phyloP scores from a whole-genome alignment of 64 coral and sea anemone species.

The Porites australiensis region DNA sequence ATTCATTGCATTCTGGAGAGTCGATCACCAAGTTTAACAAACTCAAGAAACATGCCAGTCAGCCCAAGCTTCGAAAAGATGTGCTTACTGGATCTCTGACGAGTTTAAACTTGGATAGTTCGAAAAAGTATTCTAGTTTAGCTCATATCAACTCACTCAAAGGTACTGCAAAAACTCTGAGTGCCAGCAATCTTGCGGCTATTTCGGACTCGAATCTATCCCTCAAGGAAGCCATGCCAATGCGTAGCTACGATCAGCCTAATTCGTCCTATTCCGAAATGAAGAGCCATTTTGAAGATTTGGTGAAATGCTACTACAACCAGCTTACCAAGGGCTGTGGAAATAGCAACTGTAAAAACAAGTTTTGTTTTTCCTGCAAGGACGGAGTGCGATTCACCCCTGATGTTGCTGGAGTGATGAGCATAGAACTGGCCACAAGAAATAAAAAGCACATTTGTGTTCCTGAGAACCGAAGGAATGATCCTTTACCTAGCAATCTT shows the following conservation, averaged over 20 bases:
- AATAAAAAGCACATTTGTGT: conserved; percentile 89
- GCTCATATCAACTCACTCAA: conserved; percentile 79
- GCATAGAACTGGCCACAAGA: conserved; percentile 91
- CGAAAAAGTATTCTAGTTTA: conserved; percentile 78
- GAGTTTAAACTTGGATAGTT: conserved; percentile 63
- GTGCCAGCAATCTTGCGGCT: conserved; percentile 99
- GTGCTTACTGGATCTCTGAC: conserved; percentile 63
- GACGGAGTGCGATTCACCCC: conserved; percentile 59
- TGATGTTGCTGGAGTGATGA: conserved; percentile 87
- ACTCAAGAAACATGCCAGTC: conserved; percentile 79
- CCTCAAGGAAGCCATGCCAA: conserved; percentile 84
- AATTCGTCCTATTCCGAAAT: conserved; percentile 75
- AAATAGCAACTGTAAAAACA: conserved; percentile 76
- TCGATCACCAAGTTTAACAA: conserved; percentile 79
- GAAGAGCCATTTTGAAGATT: conserved; percentile 83
- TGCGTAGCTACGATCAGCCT: conserved; percentile 93
- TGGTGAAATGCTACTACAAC: conserved; percentile 84
- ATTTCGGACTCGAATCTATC: conserved; percentile 97
- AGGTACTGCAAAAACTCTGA: conserved; percentile 82
- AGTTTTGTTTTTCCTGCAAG: conserved; percentile 84
- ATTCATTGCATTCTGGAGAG: conserved; percentile 88
- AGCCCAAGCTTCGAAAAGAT: conserved; percentile 83
- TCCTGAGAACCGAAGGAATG: conserved; percentile 19
- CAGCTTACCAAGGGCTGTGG: conserved; percentile 97
- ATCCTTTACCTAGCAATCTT: conserved; percentile 67